Evolutionary conservation across 2,113 vertebrate species (phyloP).

Genomic region (Tragulus kanchil): DNA sequence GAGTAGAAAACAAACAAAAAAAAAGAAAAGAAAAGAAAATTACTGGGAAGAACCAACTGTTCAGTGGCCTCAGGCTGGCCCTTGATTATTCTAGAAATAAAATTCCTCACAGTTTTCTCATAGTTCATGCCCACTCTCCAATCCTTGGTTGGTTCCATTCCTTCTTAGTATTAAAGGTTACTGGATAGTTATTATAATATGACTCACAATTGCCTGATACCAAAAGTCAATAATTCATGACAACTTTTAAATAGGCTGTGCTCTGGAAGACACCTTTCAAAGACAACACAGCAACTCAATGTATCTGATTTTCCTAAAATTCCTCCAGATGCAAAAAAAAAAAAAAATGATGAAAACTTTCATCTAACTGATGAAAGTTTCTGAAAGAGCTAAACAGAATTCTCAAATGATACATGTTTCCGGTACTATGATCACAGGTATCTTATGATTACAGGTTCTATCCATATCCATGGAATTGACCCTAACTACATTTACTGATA

Average conservation of each 20-base stretch:
- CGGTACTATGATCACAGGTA: background rate
- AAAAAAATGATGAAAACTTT: background rate
- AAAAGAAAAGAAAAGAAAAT: no score
- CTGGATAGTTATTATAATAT: background rate
- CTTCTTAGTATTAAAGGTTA: conserved; percentile 5
- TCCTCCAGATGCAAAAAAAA: background rate
- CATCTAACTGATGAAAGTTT: background rate
- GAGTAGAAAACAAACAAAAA: no score
- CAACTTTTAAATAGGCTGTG: background rate
- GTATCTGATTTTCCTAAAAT: background rate
- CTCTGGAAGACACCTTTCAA: background rate
- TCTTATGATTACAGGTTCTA: background rate
- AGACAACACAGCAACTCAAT: background rate
- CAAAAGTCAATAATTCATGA: background rate
- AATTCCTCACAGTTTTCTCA: background rate
- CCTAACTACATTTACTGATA: background rate
- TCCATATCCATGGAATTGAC: background rate
- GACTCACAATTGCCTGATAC: background rate
- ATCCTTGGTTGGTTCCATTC: background rate
- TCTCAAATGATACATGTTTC: background rate
- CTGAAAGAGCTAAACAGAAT: background rate
- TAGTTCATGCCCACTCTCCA: background rate
- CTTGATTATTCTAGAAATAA: background rate
- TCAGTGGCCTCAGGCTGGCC: background rate
- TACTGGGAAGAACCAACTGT: background rate